Base-by-base conservation (phyloP, 2,888 invertebrate genomes). In the Drosophila kuntzei region DNA sequence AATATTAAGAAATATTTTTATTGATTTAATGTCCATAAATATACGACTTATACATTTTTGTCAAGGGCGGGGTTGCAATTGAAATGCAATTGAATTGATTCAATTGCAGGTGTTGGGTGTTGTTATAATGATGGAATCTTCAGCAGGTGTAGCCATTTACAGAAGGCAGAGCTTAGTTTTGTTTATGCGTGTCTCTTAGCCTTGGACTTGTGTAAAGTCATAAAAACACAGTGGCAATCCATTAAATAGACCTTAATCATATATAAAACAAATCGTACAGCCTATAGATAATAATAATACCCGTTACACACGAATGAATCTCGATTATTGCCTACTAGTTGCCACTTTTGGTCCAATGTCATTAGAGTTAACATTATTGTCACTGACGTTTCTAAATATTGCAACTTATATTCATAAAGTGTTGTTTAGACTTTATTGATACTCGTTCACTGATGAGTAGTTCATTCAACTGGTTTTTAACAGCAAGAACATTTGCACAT, bases 61-160 rank as follows among this genome's bases (percentile, higher is more conserved):
- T 25, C 6, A 6, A 7, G 1, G 6, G 7, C 25, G 25, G 2
- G 25, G 25, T 25, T 25, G 25, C 25, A 25, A 25, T 25, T 25
- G 25, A 25, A 2, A 25, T 25, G 12, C 12, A 18, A 3, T 58
- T 58, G 12, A n/a, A 20, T 49, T 25, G 6, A 20, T 8, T 20
- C 27, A 14, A 16, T 6, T 16, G 16, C 16, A 36, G 14, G 12
- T 37, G 27, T 22, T 12, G 20, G 37, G 7, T 37, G 54, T 44
- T 54, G 60, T 46, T 34, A 43, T 64, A 64, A 69, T 69, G 44
- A 69, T 57, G 76, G 58, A 79, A 65, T 67, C 68, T 70, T 51
- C 2, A 64, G 61, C 85, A 86, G 87, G 60, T 86, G 85, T 61
- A 49, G 36, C 70, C 51, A 74, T 79, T 76, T 34, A 14, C n/a